Percentiles rank a stretch among this genome's conserved stretches.
phyloP scores from a whole-genome alignment of 1,140 invertebrate species.

The Calliopsis andreniformis region DNA sequence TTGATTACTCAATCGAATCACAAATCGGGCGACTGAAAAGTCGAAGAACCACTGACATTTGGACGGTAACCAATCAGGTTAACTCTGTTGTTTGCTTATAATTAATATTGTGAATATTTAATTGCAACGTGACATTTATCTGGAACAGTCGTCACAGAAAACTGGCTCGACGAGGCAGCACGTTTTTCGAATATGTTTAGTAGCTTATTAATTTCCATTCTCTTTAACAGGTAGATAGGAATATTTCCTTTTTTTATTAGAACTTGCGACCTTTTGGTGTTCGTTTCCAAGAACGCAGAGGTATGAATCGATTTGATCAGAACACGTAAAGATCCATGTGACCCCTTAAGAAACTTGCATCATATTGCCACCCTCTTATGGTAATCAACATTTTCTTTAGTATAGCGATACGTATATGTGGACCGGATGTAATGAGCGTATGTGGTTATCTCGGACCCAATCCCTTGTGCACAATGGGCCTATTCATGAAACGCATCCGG shows the following conservation, averaged over 20 bases:
- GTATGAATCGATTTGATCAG: no score
- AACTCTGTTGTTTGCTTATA: neutral
- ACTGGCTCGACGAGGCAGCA: neutral
- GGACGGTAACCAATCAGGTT: slow-evolving; percentile 15
- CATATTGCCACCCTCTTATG: neutral
- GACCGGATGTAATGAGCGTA: slow-evolving; percentile 36
- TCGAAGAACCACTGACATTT: slow-evolving; percentile 43
- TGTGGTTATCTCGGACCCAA: slow-evolving; percentile 45
- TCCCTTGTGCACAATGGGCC: slow-evolving; percentile 46
- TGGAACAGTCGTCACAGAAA: neutral
- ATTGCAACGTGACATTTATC: slow-evolving; percentile 35
- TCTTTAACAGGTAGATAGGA: neutral
- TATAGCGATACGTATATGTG: neutral
- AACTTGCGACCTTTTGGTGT: no score
- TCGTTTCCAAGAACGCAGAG: no score
- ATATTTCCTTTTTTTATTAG: neutral
- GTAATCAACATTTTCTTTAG: slow-evolving; percentile 28
- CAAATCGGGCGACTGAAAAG: slow-evolving; percentile 1
- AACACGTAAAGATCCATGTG: no score
- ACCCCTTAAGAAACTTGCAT: neutral
- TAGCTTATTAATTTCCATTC: neutral
- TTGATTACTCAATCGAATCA: neutral
- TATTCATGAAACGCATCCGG: slow-evolving; percentile 52
- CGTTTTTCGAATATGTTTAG: neutral
- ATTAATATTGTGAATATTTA: neutral